Base-by-base conservation (phyloP, 2,888 invertebrate species). In the Apodemia duryi region DNA sequence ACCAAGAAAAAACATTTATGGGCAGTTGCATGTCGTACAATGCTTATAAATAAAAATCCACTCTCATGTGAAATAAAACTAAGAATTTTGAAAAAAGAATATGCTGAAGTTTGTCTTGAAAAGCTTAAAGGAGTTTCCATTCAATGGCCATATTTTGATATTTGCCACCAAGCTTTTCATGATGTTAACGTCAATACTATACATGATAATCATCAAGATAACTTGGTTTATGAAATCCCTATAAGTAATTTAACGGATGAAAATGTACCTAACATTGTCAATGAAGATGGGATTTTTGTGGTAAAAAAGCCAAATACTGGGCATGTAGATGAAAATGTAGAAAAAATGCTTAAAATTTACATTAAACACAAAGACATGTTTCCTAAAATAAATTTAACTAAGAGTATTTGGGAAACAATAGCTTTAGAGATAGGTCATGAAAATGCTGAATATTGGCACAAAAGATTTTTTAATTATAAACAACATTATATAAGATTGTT, bases 1-100 rank as follows among this genome's bases (percentile, higher is more conserved):
- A 80, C 85, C 1, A 83, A 83, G 66, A 84, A 79, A 62, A 80
- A 77, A 67, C 84, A 88, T 68, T 72, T 91, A 6, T 91, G 91
- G 91, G 77, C 82, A 0, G 83, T 90, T 1, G 89, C 88, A 0
- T 90, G 90, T 65, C 88, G 85, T 67, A 88, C 89, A 6, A 88
- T 89, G 83, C 73, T 91, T 0, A 66, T 78, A 0, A 82, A 79
- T 0, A 91, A 85, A 74, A 78, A 75, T 41, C 79, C 83, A 0
- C 70, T 74, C 2, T 66, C 75, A 0, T 91, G 91, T 68, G 88
- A 89, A 67, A 71, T 74, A 2, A 82, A 86, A 69, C 73, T 91
- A 0, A 69, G 75, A 1, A 76, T 74, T 21, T 68, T 91, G 7
- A 85, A 82, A 67, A 70, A 72, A 21, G 84, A 83, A 61, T 91